Evolutionary conservation across 2,797 vertebrate species (phyloP).

Genomic region (Gouania willdenowi): DNA sequence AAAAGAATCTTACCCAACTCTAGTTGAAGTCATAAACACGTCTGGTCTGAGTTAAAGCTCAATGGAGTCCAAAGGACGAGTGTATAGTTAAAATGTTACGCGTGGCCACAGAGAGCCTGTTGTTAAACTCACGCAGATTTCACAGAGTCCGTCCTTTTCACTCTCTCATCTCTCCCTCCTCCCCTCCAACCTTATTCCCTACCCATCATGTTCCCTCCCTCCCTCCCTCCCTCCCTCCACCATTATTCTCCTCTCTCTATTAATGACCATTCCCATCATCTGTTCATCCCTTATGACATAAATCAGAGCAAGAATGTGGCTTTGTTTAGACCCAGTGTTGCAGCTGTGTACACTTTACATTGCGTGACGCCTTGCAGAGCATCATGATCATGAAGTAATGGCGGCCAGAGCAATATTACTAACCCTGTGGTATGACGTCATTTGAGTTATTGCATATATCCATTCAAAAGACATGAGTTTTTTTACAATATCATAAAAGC

Average conservation of each 20-base stretch:
- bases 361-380: neutral
- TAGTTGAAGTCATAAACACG: no score
- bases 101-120: conserved; percentile 47
- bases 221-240: conserved; percentile 10
- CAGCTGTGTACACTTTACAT: conserved; percentile 1
- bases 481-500: no score
- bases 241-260: conserved; percentile 20
- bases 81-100: conserved; percentile 6
- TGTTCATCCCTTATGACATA: conserved; percentile 52
- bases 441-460: no score
- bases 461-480: no score
- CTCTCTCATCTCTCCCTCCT: conserved; percentile 28
- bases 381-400: conserved; percentile 18
- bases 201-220: conserved; percentile 5
- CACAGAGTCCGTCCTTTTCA: conserved; percentile 25
- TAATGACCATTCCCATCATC: conserved; percentile 31
- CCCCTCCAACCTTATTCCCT: conserved; percentile 27
- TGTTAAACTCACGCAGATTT: conserved; percentile 56
- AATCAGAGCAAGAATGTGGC: conserved; percentile 28
- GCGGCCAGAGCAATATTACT: neutral
- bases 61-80: neutral
- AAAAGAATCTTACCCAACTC: no score
- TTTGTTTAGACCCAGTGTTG: conserved; percentile 28
- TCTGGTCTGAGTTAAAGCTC: neutral
- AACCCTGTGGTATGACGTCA: no score